Percentiles rank a stretch among this genome's conserved stretches.
Conservation (phyloP, 2,797 vertebrate species). For the Alfaro cultratus region DNA sequence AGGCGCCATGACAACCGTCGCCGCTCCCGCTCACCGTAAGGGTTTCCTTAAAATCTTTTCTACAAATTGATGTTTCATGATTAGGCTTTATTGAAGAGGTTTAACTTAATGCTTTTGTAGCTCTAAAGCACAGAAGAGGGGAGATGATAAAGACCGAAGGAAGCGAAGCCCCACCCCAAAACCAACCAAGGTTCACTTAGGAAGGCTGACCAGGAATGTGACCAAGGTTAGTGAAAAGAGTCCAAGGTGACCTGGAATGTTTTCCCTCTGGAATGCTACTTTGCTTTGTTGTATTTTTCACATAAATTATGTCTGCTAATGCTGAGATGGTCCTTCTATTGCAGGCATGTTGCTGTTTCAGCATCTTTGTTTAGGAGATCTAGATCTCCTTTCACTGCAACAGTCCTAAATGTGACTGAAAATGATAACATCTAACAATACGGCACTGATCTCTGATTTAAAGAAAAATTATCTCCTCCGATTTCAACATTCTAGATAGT, state of each 20-base stretch:
- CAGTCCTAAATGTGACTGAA: background rate
- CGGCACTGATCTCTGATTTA: background rate
- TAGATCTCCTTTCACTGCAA: background rate
- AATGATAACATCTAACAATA: background rate
- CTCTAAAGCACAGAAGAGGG: slow-evolving; percentile 94
- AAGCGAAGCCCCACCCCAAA: slow-evolving; percentile 93
- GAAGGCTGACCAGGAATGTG: slow-evolving; percentile 93
- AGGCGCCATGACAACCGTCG: slow-evolving; percentile 93
- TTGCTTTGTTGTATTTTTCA: background rate
- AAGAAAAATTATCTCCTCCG: background rate
- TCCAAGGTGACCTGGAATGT: background rate
- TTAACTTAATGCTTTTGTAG: slow-evolving; percentile 52
- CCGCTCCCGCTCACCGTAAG: slow-evolving; percentile 93
- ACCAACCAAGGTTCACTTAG: slow-evolving; percentile 94
- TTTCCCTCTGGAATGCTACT: background rate
- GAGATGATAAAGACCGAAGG: slow-evolving; percentile 93
- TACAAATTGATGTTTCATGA: background rate
- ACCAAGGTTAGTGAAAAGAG: slow-evolving; percentile 86
- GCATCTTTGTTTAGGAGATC: background rate
- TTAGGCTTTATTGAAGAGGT: background rate
- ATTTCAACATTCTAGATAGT: background rate
- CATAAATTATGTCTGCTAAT: background rate
- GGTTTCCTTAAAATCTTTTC: background rate
- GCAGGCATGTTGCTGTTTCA: background rate
- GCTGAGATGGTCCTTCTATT: background rate